Evolutionary conservation across 35 echinoderm and acorn worm species (phyloP), one percentile per base, ranked within the genome.

Genomic region (Ophiothrix spiculata): DNA sequence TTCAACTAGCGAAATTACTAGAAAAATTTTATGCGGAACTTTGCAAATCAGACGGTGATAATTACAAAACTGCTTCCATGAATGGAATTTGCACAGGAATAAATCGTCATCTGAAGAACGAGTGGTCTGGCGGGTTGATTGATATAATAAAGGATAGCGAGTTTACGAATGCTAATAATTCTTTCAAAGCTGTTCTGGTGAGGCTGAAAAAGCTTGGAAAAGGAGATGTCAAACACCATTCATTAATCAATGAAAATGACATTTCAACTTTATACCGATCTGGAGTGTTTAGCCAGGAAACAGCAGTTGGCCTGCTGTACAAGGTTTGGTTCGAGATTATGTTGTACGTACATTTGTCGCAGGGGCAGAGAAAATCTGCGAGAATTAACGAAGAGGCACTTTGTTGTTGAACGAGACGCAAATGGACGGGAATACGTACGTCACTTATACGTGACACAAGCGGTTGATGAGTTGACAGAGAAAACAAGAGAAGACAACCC

Each of bases 81-180:
- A 69, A 69, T 69, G 60, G 6, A 2, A 69, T 69, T 69, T n/a
- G 60, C 29, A 69, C 60, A 4, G 60, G 78, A 31, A 16, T 64
- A 0, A 60, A 60, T 37, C 46, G 56, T 56, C 81, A 84, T 84
- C 35, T 63, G 23, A 69, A 69, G 60, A 69, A 69, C 25, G 60
- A 69, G 3, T 49, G 19, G 60, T 2, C 60, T n/a, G n/a, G n/a
- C 12, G 76, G 38, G 31, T 39, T 78, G 1, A 78, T 78, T 33
- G 76, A 78, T 34, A 78, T 78, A 11, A 78, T 78, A 11, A 78
- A 78, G 25, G 76, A 78, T 12, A 78, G 3, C 25, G 76, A 78
- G 25, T 78, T 78, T 39, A 36, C 76, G 32, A 31, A 12, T n/a
- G n/a, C 76, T 2, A 78, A 78, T 25, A 39, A 2, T 21, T 28